Base-by-base conservation (phyloP, 2,888 invertebrate genomes). In the Idaea aversata region DNA sequence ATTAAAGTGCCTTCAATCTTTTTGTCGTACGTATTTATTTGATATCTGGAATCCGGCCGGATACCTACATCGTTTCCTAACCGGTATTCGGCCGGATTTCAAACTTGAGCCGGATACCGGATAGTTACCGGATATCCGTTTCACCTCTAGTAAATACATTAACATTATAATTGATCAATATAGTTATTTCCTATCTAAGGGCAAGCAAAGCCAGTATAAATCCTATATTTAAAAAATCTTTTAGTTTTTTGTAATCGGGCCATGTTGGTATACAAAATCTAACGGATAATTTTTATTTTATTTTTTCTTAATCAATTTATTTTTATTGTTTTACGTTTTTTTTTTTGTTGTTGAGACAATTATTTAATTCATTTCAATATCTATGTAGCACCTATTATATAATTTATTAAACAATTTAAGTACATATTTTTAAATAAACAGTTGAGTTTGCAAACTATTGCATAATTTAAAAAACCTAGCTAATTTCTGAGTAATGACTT, bases 371-470 rank as follows among this genome's bases (percentile, higher is more conserved):
- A 25, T 36, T 47, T 13, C 47, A 47, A 57, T 68, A 70, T 63
- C 68, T 71, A 77, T 77, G 81, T 86, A 87, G 87, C 87, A 87
- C 87, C 87, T 84, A 84, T 79, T 73, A 76, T 76, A 81, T 84
- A 75, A 81, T 74, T 77, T 73, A 67, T 73, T 79, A 81, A 82
- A 79, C 76, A 83, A 82, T 78, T 34, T 61, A 76, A 78, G 78
- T 76, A 76, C 76, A 69, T 75, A 69, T 61, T 65, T 63, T 72
- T 68, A 70, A 34, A 63, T 65, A 71, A 34, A 63, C 68, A 67
- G 70, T 76, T 69, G 65, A 69, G 58, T 66, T 47, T 13, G 36
- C 36, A 36, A 4, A 36, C 0, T 7, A 36, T 7, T 36, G 36
- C 36, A 36, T 36, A 69, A 70, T 72, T 77, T 68, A 68, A 75